Evolutionary conservation across 2,888 invertebrate genomes (phyloP), one percentile per base, ranked within the genome.

Genomic region (Orchesella flavescens): DNA sequence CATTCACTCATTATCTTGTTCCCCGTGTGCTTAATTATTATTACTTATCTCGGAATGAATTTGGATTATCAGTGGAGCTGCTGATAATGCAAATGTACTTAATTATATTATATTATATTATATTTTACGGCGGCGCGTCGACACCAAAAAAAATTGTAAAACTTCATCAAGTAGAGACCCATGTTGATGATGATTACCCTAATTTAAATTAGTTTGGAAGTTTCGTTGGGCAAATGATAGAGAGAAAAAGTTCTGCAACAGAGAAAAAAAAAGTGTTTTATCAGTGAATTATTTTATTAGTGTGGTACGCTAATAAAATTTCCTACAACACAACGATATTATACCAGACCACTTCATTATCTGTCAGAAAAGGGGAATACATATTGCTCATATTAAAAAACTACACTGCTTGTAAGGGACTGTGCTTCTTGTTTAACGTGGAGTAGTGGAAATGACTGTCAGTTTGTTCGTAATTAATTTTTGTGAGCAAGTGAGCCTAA

Each of bases 301-400:
- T 61, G 63, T 61, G 63, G 53, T 19, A 10, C 23, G 19, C 63
- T 66, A 76, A 76, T 76, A 57, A 76, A 57, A 13, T 76, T 76
- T 76, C 66, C 76, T 63, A 76, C 34, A 7, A 34, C 7, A n/a
- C n/a, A n/a, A n/a, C n/a, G n/a, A n/a, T n/a, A n/a, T n/a, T n/a
- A n/a, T n/a, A n/a, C n/a, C n/a, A n/a, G n/a, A 34, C 34, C 34
- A 34, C 76, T 76, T 76, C 76, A 76, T 76, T 76, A 76, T 76
- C 63, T 75, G 74, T 75, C 63, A 75, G 65, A 34, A 34, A 7
- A 34, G 34, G 34, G 34, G 34, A 34, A 34, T 34, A 34, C 34
- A 34, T 7, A 34, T 34, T 34, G 34, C 34, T 34, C 34, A 34
- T n/a, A n/a, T n/a, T n/a, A n/a, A n/a, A n/a, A n/a, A n/a, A n/a